Evolutionary conservation across 2,888 invertebrate species (phyloP), one percentile per base, ranked within the genome.

Genomic region (Agrochola macilenta): DNA sequence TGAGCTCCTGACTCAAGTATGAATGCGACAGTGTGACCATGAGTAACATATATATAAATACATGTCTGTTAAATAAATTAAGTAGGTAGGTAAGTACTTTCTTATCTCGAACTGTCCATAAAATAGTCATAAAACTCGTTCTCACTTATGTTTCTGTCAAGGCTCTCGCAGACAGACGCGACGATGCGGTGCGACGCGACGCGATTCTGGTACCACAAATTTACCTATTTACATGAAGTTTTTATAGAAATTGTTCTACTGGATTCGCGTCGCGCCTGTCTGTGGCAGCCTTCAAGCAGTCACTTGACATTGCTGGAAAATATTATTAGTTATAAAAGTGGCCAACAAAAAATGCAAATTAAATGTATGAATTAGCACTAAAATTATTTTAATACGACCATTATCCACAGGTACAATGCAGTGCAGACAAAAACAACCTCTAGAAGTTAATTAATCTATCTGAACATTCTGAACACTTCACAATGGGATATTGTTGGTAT

Each of bases 401-500:
- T 80, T 83, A 85, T 83, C 77, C 79, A 76, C 73, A 64, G 66
- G 58, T 78, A 80, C 81, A 85, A 82, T 82, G 82, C 78, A 73
- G 80, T 85, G 78, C 78, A 69, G 43, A 82, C 79, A 85, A 61
- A 85, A 84, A 84, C 72, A 85, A 78, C 84, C 80, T 87, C 72
- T 81, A 76, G 69, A 82, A 78, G 83, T 85, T 89, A 90, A 89
- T 90, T 89, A 89, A 89, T 89, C 84, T 88, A 87, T 86, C 82
- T 83, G 76, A 81, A 79, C 76, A 85, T 83, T 89, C 84, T 87
- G 86, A 88, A 80, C 89, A 84, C 79, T 82, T 88, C 86, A 90
- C 91, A 90, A 91, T 90, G 84, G 89, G 88, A 88, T 89, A 90
- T 90, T 88, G 89, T 87, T 88, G 90, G 87, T 87, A 90, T 90